These are phyloP conservation scores for Epsilonema sp. DNA, from an alignment of 2,888 invertebrate genomes.

Conservation along the genomic window DNA sequence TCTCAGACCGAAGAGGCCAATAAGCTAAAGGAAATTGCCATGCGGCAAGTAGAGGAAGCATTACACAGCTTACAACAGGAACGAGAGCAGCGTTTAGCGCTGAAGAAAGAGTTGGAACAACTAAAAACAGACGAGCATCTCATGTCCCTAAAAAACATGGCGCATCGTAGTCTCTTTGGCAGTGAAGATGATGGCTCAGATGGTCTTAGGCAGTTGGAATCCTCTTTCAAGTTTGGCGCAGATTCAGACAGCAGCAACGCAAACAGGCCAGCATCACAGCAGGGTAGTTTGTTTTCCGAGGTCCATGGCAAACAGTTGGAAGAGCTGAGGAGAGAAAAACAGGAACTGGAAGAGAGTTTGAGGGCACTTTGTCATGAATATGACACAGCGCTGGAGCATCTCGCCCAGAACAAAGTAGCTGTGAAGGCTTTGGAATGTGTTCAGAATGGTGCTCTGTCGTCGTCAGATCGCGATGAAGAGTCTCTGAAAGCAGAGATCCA, in stretches of 20 bases:
- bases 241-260: constrained; percentile 1
- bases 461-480: too few species aligned
- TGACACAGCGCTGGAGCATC: too few species aligned
- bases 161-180: too few species aligned
- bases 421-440: too few species aligned
- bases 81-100: constrained; percentile 80
- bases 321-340: neutral
- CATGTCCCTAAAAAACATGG: constrained; percentile 17
- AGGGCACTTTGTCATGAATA: too few species aligned
- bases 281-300: constrained; percentile 67
- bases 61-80: constrained; percentile 79
- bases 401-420: too few species aligned
- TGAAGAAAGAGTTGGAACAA: constrained; percentile 79
- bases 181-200: too few species aligned
- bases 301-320: constrained; percentile 43
- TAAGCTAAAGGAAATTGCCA: constrained; percentile 18
- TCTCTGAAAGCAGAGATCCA: too few species aligned
- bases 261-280: neutral
- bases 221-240: constrained; percentile 22
- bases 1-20: constrained; percentile 60
- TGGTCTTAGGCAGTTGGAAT: constrained; percentile 22
- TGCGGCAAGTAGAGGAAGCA: constrained; percentile 81
- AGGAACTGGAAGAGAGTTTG: too few species aligned
- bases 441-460: too few species aligned
- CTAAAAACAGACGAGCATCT: constrained; percentile 39